phyloP scores from a whole-genome alignment of 1,140 invertebrate species.

The Bathynomus jamesi region DNA sequence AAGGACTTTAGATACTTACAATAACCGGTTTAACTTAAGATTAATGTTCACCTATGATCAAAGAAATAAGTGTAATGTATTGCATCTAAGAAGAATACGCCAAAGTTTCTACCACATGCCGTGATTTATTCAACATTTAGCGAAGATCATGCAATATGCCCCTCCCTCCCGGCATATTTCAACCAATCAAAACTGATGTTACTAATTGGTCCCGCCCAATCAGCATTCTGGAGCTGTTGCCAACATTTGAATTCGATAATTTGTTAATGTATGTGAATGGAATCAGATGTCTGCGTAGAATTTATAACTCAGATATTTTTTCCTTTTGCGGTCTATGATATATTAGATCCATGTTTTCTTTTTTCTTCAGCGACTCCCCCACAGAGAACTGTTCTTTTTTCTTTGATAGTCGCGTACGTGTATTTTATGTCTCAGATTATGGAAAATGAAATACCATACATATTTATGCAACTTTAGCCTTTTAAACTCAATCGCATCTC shows the following conservation, averaged over 20 bases:
- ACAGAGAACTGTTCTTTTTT: background rate
- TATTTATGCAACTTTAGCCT: background rate
- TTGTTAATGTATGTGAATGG: background rate
- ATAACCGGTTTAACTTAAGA: background rate
- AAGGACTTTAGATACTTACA: background rate
- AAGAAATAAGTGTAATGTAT: slow-evolving; percentile 1
- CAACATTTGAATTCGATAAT: too few species aligned
- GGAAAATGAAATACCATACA: background rate
- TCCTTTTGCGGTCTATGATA: background rate
- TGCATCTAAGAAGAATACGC: background rate
- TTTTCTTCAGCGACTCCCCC: background rate
- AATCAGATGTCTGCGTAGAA: background rate
- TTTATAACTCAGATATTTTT: background rate
- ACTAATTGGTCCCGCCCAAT: background rate
- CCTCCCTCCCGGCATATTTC: background rate
- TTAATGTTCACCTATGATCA: background rate
- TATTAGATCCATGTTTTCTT: background rate
- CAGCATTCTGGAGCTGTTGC: background rate
- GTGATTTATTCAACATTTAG: background rate
- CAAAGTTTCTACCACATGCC: background rate
- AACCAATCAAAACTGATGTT: background rate
- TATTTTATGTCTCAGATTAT: background rate
- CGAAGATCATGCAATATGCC: background rate
- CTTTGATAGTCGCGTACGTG: background rate
- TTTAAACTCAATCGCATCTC: background rate